Evolutionary conservation across 2,113 vertebrate genomes (phyloP).

Genomic region (Corythoichthys haematopterus): DNA sequence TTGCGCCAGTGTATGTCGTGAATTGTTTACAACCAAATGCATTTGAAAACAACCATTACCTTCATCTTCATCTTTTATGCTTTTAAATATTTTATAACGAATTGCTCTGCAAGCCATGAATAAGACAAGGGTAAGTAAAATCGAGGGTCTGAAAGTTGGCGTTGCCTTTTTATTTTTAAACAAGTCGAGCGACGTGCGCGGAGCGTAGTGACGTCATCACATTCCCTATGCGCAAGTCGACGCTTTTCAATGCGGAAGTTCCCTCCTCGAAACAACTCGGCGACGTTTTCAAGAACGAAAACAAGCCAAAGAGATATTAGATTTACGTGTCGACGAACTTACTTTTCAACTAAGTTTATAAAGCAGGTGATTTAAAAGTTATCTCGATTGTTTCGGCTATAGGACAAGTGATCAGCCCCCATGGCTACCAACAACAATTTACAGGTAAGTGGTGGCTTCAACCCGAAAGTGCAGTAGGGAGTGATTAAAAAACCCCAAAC

Average conservation of each 20-base stretch:
- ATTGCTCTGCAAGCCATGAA: too few relatives aligned
- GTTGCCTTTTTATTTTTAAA: not conserved
- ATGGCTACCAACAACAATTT: slow-evolving; percentile 78
- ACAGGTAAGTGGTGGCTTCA: slow-evolving; percentile 68
- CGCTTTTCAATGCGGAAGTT: slow-evolving; percentile 74
- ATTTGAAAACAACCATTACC: too few relatives aligned
- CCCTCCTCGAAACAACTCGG: slow-evolving; percentile 36
- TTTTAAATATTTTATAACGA: too few relatives aligned
- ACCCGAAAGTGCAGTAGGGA: slow-evolving; percentile 9
- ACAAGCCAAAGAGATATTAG: slow-evolving; percentile 28
- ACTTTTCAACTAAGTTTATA: not conserved
- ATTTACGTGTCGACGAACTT: not conserved
- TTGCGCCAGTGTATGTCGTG: too few relatives aligned
- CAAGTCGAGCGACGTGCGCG: not conserved
- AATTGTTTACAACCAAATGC: too few relatives aligned
- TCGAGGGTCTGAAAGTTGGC: not conserved
- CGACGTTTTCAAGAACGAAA: slow-evolving; percentile 51
- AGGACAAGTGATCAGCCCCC: slow-evolving; percentile 45
- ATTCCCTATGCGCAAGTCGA: slow-evolving; percentile 54
- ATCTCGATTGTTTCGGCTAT: slow-evolving; percentile 17
- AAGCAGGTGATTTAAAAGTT: not conserved
- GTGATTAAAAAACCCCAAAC: not conserved
- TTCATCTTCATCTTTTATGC: too few relatives aligned
- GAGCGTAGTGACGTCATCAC: slow-evolving; percentile 52
- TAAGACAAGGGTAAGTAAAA: too few relatives aligned